Evolutionary conservation across 1,140 invertebrate species (phyloP), one percentile per base, ranked within the genome.

Genomic region (Ctenoplectra terminalis): DNA sequence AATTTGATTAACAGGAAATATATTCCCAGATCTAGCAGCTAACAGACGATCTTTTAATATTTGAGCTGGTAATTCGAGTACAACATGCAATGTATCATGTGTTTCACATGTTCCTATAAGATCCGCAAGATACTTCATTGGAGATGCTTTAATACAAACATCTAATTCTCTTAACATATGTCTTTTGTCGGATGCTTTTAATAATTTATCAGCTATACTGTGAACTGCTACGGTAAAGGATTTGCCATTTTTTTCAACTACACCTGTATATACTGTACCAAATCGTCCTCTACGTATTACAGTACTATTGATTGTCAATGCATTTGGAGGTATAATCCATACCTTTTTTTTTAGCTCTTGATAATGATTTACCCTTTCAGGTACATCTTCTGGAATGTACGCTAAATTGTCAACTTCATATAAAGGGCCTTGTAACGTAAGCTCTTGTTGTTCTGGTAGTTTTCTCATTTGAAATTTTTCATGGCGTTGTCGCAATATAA

Each of bases 21-120:
- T 90, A 46, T 95, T 95, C 29, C 95, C 93, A 15, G 95, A 94
- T 76, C 96, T 91, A 71, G 95, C 95, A 31, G 95, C 95, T 11
- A 97, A 84, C 1, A 97, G 90, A 75, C 95, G 92, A 77, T 96
- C 95, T 92, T 98, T 98, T 1, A 98, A 92, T 23, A 94, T 95
- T 20, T 95, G 94, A 23, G 94, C 94, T n/a, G 94, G 94, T 75
- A 96, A 93, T 92, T 97, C 96, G 46, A 97, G 90, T 1, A 96
- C 95, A 29, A 97, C 94, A 87, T 95, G 96, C 11, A 97, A 92
- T 48, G 95, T 96, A 67, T 97, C 96, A 2, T 95, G 94, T 63
- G 96, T 96, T 91, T 98, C 97, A 88, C 96, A 97, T 34, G 97
- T 97, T 7, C 97, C 97, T 85, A 97, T 94, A 29, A 98, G 94